Base-by-base conservation (phyloP, 1,140 invertebrate species). In the Drosophila malerkotliana region DNA sequence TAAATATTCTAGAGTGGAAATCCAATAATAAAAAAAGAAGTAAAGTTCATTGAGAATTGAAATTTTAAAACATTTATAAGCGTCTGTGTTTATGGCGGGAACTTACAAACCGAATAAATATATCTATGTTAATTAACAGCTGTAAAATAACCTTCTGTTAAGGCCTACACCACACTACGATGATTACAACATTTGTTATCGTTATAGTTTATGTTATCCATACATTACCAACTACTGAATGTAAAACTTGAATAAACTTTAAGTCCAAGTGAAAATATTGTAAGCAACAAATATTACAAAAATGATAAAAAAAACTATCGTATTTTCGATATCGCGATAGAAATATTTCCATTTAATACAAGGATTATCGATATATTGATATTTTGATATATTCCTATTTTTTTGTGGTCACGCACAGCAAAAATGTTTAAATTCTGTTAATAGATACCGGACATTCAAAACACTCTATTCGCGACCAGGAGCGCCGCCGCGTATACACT, bases 371-470 rank as follows among this genome's bases (percentile, higher is more conserved):
- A 28, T 28, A 28, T 28, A 28, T 28, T 28, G 26, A 28, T 28
- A 28, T 28, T 28, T 28, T 28, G 26, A 28, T 28, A 28, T 28
- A 28, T 28, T 28, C 26, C 6, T 28, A 6, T 37, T 37, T 37
- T 32, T 37, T 37, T 37, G 34, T 37, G 34, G 34, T 37, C 34
- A 37, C 14, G 39, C 39, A 41, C 54, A 53, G 28, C 47, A 61
- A 66, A 82, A 79, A 85, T 85, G 81, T 87, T 71, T 48, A 55
- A 81, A 57, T 71, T 73, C 68, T 75, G 68, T 62, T 67, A 79
- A 75, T 47, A 54, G 53, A 39, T 53, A 49, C 28, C 34, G 58
- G 37, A 56, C 55, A 44, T 37, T 51, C 54, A 62, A 54, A 54
- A 51, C 37, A 71, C 54, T 48, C 39, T 21, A 30, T 45, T 69